Percentiles rank a stretch among this genome's conserved stretches.
phyloP scores from a whole-genome alignment of 2,113 vertebrate species.

The Gasterosteus aculeatus region DNA sequence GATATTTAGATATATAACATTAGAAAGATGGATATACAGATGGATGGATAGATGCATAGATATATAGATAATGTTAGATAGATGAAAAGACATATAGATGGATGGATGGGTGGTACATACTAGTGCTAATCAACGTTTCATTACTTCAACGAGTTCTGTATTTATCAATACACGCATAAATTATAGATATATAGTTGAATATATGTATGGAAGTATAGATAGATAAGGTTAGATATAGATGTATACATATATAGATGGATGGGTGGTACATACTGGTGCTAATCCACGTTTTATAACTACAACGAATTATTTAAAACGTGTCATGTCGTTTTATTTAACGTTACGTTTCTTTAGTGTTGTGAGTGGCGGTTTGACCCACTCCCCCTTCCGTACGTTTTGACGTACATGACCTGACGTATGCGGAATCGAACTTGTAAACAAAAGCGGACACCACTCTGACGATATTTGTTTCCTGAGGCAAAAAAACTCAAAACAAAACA shows the following conservation, averaged over 20 bases:
- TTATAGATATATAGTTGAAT: conserved; percentile 24
- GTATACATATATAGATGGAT: conserved; percentile 5
- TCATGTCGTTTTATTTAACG: neutral
- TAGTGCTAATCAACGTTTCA: neutral
- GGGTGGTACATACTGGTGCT: neutral
- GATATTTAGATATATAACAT: conserved; percentile 6
- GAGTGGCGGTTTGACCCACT: conserved; percentile 26
- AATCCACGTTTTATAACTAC: neutral
- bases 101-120: neutral
- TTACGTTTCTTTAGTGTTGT: neutral
- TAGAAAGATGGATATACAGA: conserved; percentile 32
- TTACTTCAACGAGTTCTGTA: neutral
- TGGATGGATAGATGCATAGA: conserved; percentile 17
- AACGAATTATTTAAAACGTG: neutral
- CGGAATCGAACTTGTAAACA: conserved; percentile 74
- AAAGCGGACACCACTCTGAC: conserved; percentile 40
- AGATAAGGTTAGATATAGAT: neutral
- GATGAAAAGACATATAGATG: conserved; percentile 17
- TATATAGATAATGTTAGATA: neutral
- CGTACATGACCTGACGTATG: conserved; percentile 33
- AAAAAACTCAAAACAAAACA: neutral
- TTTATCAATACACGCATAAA: neutral
- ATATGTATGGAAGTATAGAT: conserved; percentile 3
- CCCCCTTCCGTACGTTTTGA: conserved; percentile 37
- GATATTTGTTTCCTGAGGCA: neutral